Evolutionary conservation across 2,113 vertebrate genomes (phyloP), one percentile per base, ranked within the genome.

Genomic region (Thryonomys swinderianus): DNA sequence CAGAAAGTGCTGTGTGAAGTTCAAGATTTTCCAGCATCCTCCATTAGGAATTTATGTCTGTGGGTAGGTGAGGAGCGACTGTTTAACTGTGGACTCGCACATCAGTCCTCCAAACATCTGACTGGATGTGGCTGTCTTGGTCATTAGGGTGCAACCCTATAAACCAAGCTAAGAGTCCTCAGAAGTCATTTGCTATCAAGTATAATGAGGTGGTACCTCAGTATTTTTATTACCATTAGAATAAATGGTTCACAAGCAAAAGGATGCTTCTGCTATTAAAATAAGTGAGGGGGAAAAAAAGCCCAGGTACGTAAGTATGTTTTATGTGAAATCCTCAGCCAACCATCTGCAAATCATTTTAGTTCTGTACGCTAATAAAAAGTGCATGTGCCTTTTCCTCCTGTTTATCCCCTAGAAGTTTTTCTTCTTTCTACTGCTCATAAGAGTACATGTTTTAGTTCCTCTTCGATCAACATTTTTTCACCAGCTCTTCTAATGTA

Each of bases 281-380:
- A 97, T 90, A 96, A 95, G 88, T 82, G 87, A n/a, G 87, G 40
- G 94, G 62, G 48, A 59, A 7, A 85, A 71, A 90, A 83, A 93
- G 88, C 78, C 55, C 88, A 97, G 96, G 95, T 98, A 97, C 67
- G 71, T 74, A 93, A 96, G 71, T 62, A 88, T 69, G 53, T 96
- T 96, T 97, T 95, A 97, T 94, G 94, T 96, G 95, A 95, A 81
- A 93, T 13, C 18, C 79, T 89, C 62, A 91, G 90, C 81, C 82
- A 86, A 85, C 74, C 97, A 97, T 97, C 96, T 97, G 97, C 90
- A 97, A 97, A 96, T 93, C 95, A 95, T 97, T 97, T 97, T 57
- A 88, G 91, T 57, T 94, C 93, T 95, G 93, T 96, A 96, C 96
- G 95, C 94, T 97, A 97, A 97, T 96, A 96, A 96, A 96, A 96